These are phyloP conservation scores for Herpetotheres cachinnans DNA, from an alignment of 2,113 vertebrate genomes.

Conservation along the genomic window DNA sequence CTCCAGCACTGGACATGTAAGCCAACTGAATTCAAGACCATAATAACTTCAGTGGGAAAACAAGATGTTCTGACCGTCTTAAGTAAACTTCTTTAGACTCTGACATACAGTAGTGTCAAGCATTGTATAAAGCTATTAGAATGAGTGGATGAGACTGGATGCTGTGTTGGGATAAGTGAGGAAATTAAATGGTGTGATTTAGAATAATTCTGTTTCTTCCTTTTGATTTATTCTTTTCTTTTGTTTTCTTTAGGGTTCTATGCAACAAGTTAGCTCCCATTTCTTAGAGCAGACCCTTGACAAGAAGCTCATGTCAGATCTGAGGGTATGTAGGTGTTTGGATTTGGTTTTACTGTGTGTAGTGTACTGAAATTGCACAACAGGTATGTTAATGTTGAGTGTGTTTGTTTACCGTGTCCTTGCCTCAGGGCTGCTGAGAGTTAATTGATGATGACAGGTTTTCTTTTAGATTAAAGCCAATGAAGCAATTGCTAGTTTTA, in stretches of 20 bases:
- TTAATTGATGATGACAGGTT: conserved; percentile 24
- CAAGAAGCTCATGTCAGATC: conserved; percentile 98
- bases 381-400: not conserved
- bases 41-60: not conserved
- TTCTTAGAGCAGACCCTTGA: conserved; percentile 98
- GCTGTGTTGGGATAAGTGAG: accelerated
- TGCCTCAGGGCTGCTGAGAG: not conserved
- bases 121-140: not conserved
- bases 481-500: not conserved
- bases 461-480: conserved; percentile 24
- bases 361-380: not conserved
- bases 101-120: accelerated
- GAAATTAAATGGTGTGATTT: not conserved
- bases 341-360: not conserved
- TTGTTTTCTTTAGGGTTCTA: conserved; percentile 82
- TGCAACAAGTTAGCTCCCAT: conserved; percentile 95
- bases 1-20: not conserved
- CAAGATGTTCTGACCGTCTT: not conserved
- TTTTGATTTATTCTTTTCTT: not conserved
- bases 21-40: not conserved
- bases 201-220: not conserved
- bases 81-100: not conserved
- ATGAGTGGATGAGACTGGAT: not conserved
- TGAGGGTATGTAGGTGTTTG: conserved; percentile 78
- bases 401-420: not conserved